Base-by-base conservation (phyloP, 2,888 invertebrate genomes). In the Lasioglossum malachurum region DNA sequence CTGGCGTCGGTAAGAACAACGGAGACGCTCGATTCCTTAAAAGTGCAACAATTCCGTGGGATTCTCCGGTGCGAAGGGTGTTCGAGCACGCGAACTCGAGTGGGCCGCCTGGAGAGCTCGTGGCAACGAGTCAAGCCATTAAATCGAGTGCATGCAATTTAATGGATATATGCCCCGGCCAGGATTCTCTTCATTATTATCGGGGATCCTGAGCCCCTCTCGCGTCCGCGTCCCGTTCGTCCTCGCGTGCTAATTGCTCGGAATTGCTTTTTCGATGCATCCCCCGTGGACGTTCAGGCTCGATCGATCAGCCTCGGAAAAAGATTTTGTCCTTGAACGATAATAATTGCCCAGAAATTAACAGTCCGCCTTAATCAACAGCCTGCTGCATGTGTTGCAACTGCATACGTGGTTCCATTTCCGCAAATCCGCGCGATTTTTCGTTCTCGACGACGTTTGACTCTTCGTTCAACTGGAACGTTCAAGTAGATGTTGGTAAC, bases 111-210 rank as follows among this genome's bases (percentile, higher is more conserved):
- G 78, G 74, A 81, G 81, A 64, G 78, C 80, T 78, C 67, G 72
- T 78, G 78, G 83, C 82, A 77, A 84, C 79, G 82, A 88, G 84
- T 79, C 75, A 67, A 88, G 72, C 84, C 80, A 80, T 84, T 87
- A 87, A 85, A 87, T 85, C 84, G 83, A 87, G 84, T 84, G 87
- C 82, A 84, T 88, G 87, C 82, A 83, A 85, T 88, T 87, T 84
- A 88, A 88, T 81, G 82, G 80, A 82, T 87, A 74, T 84, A 80
- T 75, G 83, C 57, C 31, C 57, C 35, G 79, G 60, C 77, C 84
- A 72, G 80, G 79, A 87, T 77, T 77, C 86, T 75, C 86, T 75
- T 80, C 79, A 49, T 83, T 87, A 83, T 80, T 87, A 87, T 79
- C 81, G 77, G 74, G 19, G 72, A 80, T 86, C 80, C 86, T 67